Conservation (phyloP, 1,140 invertebrate species). For the Drosophila rufa region DNA sequence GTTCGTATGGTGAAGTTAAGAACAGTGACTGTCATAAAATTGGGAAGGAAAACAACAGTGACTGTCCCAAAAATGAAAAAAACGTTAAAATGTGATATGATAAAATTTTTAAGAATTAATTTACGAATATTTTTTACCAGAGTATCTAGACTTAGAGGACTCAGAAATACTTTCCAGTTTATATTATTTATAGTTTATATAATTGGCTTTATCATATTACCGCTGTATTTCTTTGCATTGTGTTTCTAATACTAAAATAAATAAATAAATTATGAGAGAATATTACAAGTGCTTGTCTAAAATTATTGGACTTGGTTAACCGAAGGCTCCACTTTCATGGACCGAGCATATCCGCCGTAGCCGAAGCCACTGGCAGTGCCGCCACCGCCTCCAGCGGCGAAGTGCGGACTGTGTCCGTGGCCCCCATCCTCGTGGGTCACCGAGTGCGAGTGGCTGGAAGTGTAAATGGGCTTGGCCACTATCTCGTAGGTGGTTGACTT, state of each 20-base stretch:
- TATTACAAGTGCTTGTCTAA: conserved; percentile 20
- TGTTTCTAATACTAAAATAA: conserved; percentile 37
- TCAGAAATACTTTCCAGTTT: no score
- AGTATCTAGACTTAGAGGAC: no score
- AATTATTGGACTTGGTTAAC: conserved; percentile 56
- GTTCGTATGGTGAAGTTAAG: neutral
- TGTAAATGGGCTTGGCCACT: conserved; percentile 92
- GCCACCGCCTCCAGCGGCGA: conserved; percentile 88
- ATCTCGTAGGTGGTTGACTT: conserved; percentile 94
- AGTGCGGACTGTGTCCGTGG: conserved; percentile 86
- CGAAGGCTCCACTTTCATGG: conserved; percentile 63
- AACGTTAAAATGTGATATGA: neutral
- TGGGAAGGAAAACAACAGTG: neutral
- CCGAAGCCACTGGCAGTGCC: conserved; percentile 86
- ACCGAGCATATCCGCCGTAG: conserved; percentile 86
- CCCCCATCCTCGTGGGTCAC: conserved; percentile 87
- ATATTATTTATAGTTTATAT: no score
- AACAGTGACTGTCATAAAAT: neutral
- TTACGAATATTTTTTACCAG: neutral
- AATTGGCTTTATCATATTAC: neutral
- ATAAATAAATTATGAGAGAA: conserved; percentile 51
- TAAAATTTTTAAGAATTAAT: neutral
- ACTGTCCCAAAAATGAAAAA: neutral
- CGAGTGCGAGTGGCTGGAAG: conserved; percentile 90
- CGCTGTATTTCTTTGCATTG: neutral